Percentiles rank a stretch among this genome's conserved stretches.
These are phyloP conservation scores for Catamblyrhynchus diadema DNA, from an alignment of 2,797 vertebrate genomes.

Conservation along the genomic window DNA sequence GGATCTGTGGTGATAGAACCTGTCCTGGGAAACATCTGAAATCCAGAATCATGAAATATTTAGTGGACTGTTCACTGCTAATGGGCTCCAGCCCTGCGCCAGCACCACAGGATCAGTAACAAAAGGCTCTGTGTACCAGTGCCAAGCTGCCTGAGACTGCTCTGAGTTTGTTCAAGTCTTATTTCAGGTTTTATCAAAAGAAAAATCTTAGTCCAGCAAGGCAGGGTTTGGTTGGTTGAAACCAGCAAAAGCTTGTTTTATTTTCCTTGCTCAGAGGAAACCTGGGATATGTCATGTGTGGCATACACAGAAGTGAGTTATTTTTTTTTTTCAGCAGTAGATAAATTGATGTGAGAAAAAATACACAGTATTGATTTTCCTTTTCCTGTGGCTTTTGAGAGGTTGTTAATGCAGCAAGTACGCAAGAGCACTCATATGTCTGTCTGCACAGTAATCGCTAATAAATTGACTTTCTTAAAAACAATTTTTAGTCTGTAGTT, in stretches of 20 bases:
- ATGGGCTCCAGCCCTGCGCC: background rate
- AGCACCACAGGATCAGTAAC: background rate
- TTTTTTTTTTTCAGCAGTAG: slow-evolving; percentile 1
- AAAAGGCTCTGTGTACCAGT: background rate
- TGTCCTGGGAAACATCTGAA: background rate
- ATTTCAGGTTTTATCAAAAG: background rate
- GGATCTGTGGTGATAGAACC: background rate
- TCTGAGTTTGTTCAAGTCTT: background rate
- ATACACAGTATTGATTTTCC: slow-evolving; percentile 42
- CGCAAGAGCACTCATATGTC: slow-evolving; percentile 6
- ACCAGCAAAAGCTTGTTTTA: background rate
- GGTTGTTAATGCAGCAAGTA: slow-evolving; percentile 48
- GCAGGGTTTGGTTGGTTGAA: background rate
- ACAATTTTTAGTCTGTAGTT: slow-evolving; percentile 19
- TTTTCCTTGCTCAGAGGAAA: background rate
- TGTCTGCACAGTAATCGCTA: slow-evolving; percentile 42
- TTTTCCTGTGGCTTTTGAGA: slow-evolving; percentile 51
- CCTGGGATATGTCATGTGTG: background rate
- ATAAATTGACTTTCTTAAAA: slow-evolving; percentile 56
- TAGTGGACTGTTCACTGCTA: background rate
- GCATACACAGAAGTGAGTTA: background rate
- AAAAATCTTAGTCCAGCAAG: background rate
- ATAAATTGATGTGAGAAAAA: slow-evolving; percentile 52
- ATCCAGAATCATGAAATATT: background rate
- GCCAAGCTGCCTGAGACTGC: background rate